Percentiles rank a stretch among this genome's conserved stretches.
phyloP scores from a whole-genome alignment of 2,797 vertebrate genomes.

The Pseudochirops cupreus region DNA sequence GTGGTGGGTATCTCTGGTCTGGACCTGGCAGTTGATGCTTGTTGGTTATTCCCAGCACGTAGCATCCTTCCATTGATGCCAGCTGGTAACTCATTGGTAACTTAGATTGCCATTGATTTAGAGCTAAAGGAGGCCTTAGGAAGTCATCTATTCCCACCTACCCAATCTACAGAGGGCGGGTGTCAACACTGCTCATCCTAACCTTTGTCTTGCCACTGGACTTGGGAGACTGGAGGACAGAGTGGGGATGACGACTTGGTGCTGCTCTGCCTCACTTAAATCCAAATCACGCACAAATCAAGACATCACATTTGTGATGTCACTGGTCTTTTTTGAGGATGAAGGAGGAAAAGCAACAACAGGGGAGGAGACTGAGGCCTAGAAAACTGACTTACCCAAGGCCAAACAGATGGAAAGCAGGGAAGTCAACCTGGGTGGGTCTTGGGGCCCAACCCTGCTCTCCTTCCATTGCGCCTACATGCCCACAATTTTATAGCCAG shows the following conservation, averaged over 20 bases:
- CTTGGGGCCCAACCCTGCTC: background rate
- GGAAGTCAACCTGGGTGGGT: background rate
- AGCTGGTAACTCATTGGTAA: conserved; percentile 16
- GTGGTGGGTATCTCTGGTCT: background rate
- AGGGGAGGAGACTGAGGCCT: background rate
- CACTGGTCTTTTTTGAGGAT: no score
- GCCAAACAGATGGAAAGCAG: background rate
- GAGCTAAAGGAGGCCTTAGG: background rate
- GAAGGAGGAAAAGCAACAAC: no score
- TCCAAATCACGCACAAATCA: no score
- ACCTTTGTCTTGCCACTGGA: no score
- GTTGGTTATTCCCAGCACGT: no score
- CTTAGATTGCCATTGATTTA: background rate
- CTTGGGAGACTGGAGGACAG: no score
- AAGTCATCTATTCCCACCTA: background rate
- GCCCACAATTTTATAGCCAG: background rate
- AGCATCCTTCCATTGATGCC: no score
- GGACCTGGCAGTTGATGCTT: background rate
- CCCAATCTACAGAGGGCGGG: background rate
- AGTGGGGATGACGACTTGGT: no score
- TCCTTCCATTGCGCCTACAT: background rate
- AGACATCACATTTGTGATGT: no score
- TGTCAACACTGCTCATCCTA: no score
- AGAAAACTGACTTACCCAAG: no score
- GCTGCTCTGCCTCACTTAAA: no score